Base-by-base conservation (phyloP, 2,113 vertebrate genomes). In the Ptyas mucosa region DNA sequence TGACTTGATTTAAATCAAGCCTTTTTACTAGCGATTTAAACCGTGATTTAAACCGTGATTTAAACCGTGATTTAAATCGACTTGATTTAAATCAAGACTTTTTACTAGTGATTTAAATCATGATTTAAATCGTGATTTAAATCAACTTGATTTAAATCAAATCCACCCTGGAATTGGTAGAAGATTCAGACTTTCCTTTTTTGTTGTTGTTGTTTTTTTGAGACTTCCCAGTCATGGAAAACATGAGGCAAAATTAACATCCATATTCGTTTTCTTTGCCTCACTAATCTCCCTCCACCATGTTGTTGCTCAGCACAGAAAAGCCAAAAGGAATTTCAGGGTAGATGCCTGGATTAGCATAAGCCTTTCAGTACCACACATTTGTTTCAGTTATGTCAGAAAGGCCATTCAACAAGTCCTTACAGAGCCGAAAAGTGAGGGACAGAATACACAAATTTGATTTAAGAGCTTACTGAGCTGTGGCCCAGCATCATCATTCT, bases 401-500 rank as follows among this genome's bases (percentile, higher is more conserved):
- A 94, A 95, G 93, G 87, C 21, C 92, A 52, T 88, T 85, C 64
- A 95, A 39, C 95, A 61, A 10, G 0, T 75, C 94, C 88, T 91
- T 95, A 75, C 10, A 3, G 24, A 95, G 69, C 85, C 91, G 91
- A 58, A 61, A 93, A 94, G 85, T 39, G 81, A 93, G 94, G 14
- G 34, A 57, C 15, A 92, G 52, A 61, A 86, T 55, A 81, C 93
- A 94, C 9, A 95, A 93, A 89, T 96, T 95, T 95, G 85, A 95
- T 94, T 96, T 94, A 92, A 93, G 0, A 1, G 96, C 91, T 90
- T 93, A 49, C 0, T 9, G 9, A 91, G 9, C 51, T 58, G 93
- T 75, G 57, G 94, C 85, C 91, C 55, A 91, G 90, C 92, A 49
- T 94, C 94, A 96, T 88, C 94, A 94, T 95, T 95, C 87, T 93